phyloP scores from a whole-genome alignment of 2,888 invertebrate species.

The Empis stercorea region DNA sequence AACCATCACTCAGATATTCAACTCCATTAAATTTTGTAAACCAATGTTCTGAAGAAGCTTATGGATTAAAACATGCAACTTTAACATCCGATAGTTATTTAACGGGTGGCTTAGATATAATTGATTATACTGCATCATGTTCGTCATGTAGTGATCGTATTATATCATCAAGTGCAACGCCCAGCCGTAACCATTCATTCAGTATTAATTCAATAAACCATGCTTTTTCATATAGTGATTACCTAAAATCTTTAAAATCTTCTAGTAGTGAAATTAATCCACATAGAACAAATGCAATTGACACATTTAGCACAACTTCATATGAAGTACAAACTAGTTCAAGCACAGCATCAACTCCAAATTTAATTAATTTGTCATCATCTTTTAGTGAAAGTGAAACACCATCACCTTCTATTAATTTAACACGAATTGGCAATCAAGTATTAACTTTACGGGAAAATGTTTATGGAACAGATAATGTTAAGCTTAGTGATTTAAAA shows the following conservation, averaged over 20 bases:
- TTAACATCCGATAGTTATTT: conserved; percentile 9
- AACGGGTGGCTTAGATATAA: conserved; percentile 10
- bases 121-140: conserved; percentile 19
- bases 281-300: conserved; percentile 31
- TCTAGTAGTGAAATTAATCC: conserved; percentile 35
- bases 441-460: background rate
- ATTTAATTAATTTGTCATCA: conserved; percentile 20
- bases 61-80: conserved; percentile 6
- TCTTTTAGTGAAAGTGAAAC: conserved; percentile 12
- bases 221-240: conserved; percentile 35
- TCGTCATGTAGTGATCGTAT: conserved; percentile 34
- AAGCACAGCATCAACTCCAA: conserved; percentile 28
- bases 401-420: conserved; percentile 27
- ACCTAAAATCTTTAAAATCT: conserved; percentile 35
- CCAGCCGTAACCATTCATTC: conserved; percentile 29
- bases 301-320: conserved; percentile 36
- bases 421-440: conserved; percentile 23
- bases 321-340: conserved; percentile 25
- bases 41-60: conserved; percentile 15
- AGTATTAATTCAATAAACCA: conserved; percentile 34
- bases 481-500: background rate
- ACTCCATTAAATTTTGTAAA: background rate
- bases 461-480: background rate
- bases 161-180: conserved; percentile 32
- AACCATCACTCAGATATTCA: background rate